These are phyloP conservation scores for Hypsopygia costalis DNA, from an alignment of 2,888 invertebrate genomes.

Conservation along the genomic window DNA sequence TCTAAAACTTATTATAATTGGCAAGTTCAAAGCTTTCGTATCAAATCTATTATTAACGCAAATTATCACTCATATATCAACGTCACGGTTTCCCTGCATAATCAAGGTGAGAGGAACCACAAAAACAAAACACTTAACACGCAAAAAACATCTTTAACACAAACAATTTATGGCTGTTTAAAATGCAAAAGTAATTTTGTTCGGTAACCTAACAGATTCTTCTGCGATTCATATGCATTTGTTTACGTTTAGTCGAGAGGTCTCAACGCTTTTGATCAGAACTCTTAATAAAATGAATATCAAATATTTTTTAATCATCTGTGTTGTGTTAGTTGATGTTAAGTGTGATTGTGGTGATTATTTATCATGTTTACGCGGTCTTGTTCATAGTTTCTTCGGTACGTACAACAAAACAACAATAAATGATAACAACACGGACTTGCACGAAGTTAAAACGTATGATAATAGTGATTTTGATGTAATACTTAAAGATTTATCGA, in stretches of 20 bases:
- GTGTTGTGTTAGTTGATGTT: constrained; percentile 25
- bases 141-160: not conserved
- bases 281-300: constrained; percentile 28
- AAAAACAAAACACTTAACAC: not conserved
- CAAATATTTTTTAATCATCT: constrained; percentile 25
- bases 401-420: constrained; percentile 22
- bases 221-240: constrained; percentile 42
- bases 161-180: not conserved
- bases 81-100: not conserved
- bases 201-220: not conserved
- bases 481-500: constrained; percentile 36
- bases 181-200: not conserved
- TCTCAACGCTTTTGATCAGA: constrained; percentile 36
- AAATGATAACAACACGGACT: constrained; percentile 26
- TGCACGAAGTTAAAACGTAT: constrained; percentile 28
- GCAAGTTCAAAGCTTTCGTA: not conserved
- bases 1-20: too few relatives aligned
- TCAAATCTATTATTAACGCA: not conserved
- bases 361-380: constrained; percentile 37
- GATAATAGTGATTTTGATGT: constrained; percentile 27
- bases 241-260: constrained; percentile 40
- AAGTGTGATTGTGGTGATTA: constrained; percentile 48
- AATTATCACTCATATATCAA: not conserved
- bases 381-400: constrained; percentile 34
- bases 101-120: not conserved